Conservation (phyloP, 1,140 invertebrate genomes). For the Choristoneura fumiferana region DNA sequence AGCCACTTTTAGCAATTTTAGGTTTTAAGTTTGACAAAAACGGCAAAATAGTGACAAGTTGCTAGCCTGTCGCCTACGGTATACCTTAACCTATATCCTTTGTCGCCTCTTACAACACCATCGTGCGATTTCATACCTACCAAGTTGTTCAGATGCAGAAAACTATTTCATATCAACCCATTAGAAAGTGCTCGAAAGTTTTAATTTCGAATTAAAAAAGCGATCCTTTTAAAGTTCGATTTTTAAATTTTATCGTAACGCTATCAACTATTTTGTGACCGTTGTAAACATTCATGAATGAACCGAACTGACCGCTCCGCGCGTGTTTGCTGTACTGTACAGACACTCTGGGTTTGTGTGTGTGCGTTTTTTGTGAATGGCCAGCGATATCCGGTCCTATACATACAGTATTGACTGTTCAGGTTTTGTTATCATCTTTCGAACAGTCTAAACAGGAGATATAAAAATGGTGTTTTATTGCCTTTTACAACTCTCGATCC, state of each 20-base stretch:
- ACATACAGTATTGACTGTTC: constrained; percentile 50
- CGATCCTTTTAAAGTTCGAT: constrained; percentile 8
- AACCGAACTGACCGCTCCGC: constrained; percentile 42
- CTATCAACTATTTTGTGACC: constrained; percentile 50
- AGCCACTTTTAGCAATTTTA: too few species aligned
- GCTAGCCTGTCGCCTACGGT: too few species aligned
- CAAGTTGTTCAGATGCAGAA: constrained; percentile 21
- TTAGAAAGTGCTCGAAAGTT: neutral
- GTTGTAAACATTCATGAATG: constrained; percentile 71
- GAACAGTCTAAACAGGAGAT: constrained; percentile 72
- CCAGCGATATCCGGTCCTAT: constrained; percentile 69
- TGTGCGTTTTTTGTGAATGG: constrained; percentile 73
- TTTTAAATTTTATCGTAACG: constrained; percentile 28
- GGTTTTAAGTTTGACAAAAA: too few species aligned
- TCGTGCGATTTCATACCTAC: too few species aligned
- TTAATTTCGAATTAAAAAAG: constrained; percentile 1
- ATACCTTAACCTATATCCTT: too few species aligned
- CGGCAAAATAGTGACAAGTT: too few species aligned
- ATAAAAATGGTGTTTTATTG: constrained; percentile 77
- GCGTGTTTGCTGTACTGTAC: constrained; percentile 33
- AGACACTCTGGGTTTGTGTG: constrained; percentile 37
- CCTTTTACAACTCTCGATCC: constrained; percentile 63
- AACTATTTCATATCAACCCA: neutral
- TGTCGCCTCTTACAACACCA: too few species aligned
- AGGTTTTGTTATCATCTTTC: constrained; percentile 74